phyloP scores from a whole-genome alignment of 2,888 invertebrate genomes.

The Sinhomidia bicolor region DNA sequence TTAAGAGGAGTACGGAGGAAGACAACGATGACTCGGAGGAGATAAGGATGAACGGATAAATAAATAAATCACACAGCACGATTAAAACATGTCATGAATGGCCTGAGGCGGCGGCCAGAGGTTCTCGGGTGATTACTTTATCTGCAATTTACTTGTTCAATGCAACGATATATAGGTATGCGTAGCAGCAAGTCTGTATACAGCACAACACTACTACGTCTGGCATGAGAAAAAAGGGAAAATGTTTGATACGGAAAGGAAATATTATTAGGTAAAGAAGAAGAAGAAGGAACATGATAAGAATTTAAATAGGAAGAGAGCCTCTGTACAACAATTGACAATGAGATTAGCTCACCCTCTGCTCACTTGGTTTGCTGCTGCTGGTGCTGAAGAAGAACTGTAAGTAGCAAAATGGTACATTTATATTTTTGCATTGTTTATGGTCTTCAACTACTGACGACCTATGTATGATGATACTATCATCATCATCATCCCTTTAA shows the following conservation, averaged over 20 bases:
- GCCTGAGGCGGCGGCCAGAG: conserved; percentile 34
- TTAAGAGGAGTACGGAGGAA: no score
- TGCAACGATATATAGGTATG: background rate
- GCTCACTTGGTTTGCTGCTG: background rate
- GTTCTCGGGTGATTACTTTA: conserved; percentile 27
- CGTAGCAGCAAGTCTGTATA: background rate
- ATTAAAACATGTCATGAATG: conserved; percentile 48
- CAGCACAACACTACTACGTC: background rate
- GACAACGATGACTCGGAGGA: background rate
- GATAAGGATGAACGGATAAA: conserved; percentile 27
- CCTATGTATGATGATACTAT: background rate
- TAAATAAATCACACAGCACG: conserved; percentile 33
- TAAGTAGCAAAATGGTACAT: conserved; percentile 2
- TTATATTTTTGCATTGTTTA: background rate
- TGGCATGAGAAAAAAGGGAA: background rate
- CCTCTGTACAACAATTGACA: conserved; percentile 18
- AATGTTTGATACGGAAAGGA: background rate
- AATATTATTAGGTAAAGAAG: conserved; percentile 6
- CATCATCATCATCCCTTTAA: background rate
- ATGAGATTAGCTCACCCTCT: background rate
- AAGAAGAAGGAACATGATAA: conserved; percentile 20
- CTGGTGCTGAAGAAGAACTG: background rate
- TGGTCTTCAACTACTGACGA: no score
- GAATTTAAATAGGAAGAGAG: conserved; percentile 11
- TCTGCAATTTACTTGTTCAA: no score